phyloP scores from a whole-genome alignment of 2,888 invertebrate genomes.

The Mongoloraphidia duomilia region DNA sequence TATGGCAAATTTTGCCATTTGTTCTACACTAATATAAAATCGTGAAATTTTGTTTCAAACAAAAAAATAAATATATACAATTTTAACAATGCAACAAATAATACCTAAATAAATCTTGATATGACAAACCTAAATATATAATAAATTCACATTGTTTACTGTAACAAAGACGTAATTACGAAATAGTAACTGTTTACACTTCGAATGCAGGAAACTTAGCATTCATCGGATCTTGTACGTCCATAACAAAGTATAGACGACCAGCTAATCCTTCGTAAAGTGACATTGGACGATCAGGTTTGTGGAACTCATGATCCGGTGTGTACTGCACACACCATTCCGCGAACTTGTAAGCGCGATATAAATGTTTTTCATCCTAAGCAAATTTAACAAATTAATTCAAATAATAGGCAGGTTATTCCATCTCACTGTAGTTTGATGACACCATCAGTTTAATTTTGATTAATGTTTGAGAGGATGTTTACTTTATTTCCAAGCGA shows the following conservation, averaged over 20 bases:
- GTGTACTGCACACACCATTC: slow-evolving; percentile 67
- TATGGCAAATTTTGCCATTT: too few species aligned
- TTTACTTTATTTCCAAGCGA: too few species aligned
- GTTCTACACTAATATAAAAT: too few species aligned
- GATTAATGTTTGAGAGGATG: too few species aligned
- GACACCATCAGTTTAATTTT: not conserved
- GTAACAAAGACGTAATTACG: too few species aligned
- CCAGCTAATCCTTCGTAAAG: slow-evolving; percentile 75
- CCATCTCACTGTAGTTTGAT: too few species aligned
- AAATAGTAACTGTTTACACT: slow-evolving; percentile 22
- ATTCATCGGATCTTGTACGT: slow-evolving; percentile 44
- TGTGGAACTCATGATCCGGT: slow-evolving; percentile 47
- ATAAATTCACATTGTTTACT: too few species aligned
- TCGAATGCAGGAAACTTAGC: slow-evolving; percentile 66
- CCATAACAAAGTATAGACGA: slow-evolving; percentile 57
- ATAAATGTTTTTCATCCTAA: slow-evolving; percentile 53
- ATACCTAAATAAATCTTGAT: too few species aligned
- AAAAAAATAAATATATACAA: too few species aligned
- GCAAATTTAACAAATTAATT: slow-evolving; percentile 16
- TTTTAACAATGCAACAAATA: too few species aligned
- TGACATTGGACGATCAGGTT: slow-evolving; percentile 68
- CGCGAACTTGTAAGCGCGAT: slow-evolving; percentile 64
- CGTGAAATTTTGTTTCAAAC: too few species aligned
- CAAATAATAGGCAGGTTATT: not conserved
- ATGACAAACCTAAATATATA: too few species aligned